Conservation (phyloP, 2,888 invertebrate genomes). For the Carterocephalus palaemon region DNA sequence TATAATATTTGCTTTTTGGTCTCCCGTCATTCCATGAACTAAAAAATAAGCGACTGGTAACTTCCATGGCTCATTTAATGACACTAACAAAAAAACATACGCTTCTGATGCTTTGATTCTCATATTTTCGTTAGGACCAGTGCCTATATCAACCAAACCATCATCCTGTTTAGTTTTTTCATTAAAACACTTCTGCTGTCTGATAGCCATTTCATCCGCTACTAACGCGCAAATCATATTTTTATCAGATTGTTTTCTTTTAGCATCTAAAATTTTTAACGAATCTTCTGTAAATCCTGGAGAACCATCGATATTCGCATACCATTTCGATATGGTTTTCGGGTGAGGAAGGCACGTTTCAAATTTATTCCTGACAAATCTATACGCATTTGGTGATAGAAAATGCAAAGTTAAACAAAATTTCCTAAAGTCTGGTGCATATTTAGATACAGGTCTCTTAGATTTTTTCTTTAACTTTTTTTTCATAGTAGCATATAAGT, state of each 20-base stretch:
- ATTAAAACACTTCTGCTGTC: too few species aligned
- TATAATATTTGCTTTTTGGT: slow-evolving; percentile 32
- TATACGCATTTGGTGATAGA: slow-evolving; percentile 29
- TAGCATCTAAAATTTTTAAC: slow-evolving; percentile 29
- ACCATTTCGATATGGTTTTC: slow-evolving; percentile 32
- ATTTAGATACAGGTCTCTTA: background rate
- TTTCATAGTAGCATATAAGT: too few species aligned
- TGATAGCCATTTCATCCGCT: slow-evolving; percentile 18
- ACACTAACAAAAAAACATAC: slow-evolving; percentile 29
- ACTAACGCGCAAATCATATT: slow-evolving; percentile 17
- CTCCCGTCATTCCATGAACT: slow-evolving; percentile 31
- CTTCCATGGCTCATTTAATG: slow-evolving; percentile 34
- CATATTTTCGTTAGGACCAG: background rate
- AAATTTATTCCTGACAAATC: slow-evolving; percentile 31
- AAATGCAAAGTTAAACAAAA: slow-evolving; percentile 30
- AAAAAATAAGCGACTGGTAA: slow-evolving; percentile 41
- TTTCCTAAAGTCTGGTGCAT: slow-evolving; percentile 1
- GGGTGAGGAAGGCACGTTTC: slow-evolving; percentile 30
- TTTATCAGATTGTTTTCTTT: slow-evolving; percentile 18
- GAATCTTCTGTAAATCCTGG: slow-evolving; percentile 33
- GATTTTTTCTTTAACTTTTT: background rate
- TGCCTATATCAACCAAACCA: slow-evolving; percentile 8
- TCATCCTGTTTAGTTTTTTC: slow-evolving; percentile 11
- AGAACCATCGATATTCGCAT: slow-evolving; percentile 27
- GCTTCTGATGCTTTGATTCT: slow-evolving; percentile 20